Base-by-base conservation (phyloP, 2,888 invertebrate genomes). In the Trachelus tabidus region DNA sequence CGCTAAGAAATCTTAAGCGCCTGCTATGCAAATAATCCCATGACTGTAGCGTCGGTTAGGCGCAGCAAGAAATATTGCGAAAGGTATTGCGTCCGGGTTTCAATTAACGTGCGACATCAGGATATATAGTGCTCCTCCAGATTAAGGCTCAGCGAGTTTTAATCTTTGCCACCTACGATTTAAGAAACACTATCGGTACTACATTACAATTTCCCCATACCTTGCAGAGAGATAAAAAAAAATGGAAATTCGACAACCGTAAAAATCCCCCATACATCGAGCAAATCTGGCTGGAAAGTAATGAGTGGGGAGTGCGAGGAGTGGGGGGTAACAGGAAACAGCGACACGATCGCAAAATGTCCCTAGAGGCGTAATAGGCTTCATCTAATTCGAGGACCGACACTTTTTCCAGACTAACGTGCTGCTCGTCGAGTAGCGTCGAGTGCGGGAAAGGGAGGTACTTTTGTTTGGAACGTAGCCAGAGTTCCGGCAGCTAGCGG, bases 1-100 rank as follows among this genome's bases (percentile, higher is more conserved):
- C 79, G 84, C 85, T 86, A 88, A 89, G 88, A 88, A 88, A 87
- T 89, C 85, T 85, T 81, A 81, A 84, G 85, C 84, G 84, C 83
- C 88, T 84, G 85, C 86, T 87, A 89, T 88, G 89, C 90, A 89
- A 87, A 88, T 89, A 85, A 31, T 71, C 71, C 33, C 33, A 71
- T 31, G 71, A 71, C 71, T 71, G 71, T 71, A 71, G 34, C 31
- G 71, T 31, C 71, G 71, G 31, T n/a, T 71, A 71, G 71, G 71
- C 71, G 71, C 71, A 34, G 4, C 71, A 33, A 31, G 71, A 71
- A 71, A 71, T 71, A 71, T 71, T 71, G 34, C 71, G 31, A 34
- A 71, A 71, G 34, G 34, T 71, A 71, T 71, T 71, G 34, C 71
- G 71, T 23, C 33, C 12, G 33, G 71, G 33, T 34, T 71, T 71